phyloP scores from a whole-genome alignment of 2,888 invertebrate species.

The Ceramica pisi region DNA sequence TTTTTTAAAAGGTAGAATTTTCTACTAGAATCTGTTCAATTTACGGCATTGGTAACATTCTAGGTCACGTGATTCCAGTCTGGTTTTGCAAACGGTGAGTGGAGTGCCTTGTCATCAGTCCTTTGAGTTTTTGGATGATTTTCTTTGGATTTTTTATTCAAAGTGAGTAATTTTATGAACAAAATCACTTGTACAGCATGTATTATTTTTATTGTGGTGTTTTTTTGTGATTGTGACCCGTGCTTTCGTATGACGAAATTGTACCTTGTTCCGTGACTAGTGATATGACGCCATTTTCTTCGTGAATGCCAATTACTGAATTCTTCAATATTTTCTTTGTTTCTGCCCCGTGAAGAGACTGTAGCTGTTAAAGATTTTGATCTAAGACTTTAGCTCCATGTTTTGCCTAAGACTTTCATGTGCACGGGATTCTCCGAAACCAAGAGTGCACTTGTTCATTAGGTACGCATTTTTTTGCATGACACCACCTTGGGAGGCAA shows the following conservation, averaged over 20 bases:
- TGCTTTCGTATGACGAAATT: slow-evolving; percentile 87
- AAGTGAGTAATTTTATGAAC: slow-evolving; percentile 88
- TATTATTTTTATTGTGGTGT: slow-evolving; percentile 78
- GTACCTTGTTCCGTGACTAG: slow-evolving; percentile 90
- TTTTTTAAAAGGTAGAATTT: background rate
- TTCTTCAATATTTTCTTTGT: slow-evolving; percentile 87
- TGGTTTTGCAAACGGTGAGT: slow-evolving; percentile 91
- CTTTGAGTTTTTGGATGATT: slow-evolving; percentile 90
- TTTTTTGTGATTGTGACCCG: slow-evolving; percentile 80
- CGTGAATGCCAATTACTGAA: slow-evolving; percentile 90
- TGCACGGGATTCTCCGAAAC: slow-evolving; percentile 63
- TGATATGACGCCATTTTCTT: slow-evolving; percentile 91
- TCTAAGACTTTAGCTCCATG: slow-evolving; percentile 65
- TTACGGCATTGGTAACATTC: slow-evolving; percentile 68
- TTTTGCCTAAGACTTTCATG: slow-evolving; percentile 61
- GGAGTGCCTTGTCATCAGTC: slow-evolving; percentile 91
- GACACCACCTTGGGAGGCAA: slow-evolving; percentile 84
- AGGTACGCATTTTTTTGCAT: slow-evolving; percentile 86
- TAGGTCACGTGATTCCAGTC: slow-evolving; percentile 81
- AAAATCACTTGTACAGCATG: slow-evolving; percentile 79
- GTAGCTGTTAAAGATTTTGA: slow-evolving; percentile 59
- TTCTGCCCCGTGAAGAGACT: slow-evolving; percentile 66
- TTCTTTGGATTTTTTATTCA: slow-evolving; percentile 90
- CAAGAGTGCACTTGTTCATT: slow-evolving; percentile 67
- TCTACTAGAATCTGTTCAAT: slow-evolving; percentile 50